Conservation (phyloP, 2,797 vertebrate species). For the Lepus oiostolus region DNA sequence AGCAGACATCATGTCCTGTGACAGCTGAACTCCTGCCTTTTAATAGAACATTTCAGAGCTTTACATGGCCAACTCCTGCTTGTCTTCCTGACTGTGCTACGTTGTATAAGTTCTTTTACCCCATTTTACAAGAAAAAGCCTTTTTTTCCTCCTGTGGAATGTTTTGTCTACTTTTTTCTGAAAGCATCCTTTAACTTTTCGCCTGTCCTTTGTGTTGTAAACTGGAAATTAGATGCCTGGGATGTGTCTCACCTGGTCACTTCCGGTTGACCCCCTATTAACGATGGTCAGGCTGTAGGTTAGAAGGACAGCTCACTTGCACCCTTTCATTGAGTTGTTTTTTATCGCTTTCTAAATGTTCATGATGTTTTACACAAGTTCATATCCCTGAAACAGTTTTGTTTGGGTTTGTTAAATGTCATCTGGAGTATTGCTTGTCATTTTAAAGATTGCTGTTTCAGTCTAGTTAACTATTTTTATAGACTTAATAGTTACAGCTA, state of each 20-base stretch:
- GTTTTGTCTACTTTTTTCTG: background rate
- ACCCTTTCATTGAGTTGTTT: background rate
- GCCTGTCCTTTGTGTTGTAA: background rate
- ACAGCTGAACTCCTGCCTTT: background rate
- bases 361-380: background rate
- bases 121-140: background rate
- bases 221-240: background rate
- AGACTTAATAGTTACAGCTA: background rate
- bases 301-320: background rate
- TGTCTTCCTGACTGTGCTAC: background rate
- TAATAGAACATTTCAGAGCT: background rate
- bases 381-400: background rate
- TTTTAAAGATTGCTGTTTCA: conserved; percentile 38
- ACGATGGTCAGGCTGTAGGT: background rate
- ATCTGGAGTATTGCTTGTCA: background rate
- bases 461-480: background rate
- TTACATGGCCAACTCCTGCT: background rate
- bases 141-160: background rate
- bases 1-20: background rate
- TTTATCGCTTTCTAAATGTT: background rate
- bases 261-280: background rate
- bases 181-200: background rate
- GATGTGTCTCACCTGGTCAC: background rate
- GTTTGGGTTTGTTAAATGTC: background rate
- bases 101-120: background rate